phyloP scores from a whole-genome alignment of 2,888 invertebrate species.

The Habroteleia sp. region DNA sequence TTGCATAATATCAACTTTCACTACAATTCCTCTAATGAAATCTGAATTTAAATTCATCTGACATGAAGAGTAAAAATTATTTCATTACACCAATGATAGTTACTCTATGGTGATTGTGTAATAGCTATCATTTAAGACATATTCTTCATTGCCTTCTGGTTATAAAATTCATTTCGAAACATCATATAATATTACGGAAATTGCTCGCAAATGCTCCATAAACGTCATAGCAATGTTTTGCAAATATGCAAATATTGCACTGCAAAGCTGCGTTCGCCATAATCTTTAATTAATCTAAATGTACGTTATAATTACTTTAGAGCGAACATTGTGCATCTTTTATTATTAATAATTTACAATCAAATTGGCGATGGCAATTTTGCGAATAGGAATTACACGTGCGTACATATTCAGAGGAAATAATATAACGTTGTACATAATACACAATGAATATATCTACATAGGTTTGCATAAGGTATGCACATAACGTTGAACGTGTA shows the following conservation, averaged over 20 bases:
- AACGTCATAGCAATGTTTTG: conserved; percentile 38
- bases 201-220: conserved; percentile 25
- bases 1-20: too few species aligned
- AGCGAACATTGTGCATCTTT: conserved; percentile 18
- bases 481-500: conserved; percentile 62
- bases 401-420: conserved; percentile 56
- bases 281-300: conserved; percentile 38
- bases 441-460: conserved; percentile 64
- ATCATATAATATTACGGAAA: conserved; percentile 15
- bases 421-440: conserved; percentile 58
- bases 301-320: conserved; percentile 23
- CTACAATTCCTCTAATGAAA: too few species aligned
- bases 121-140: conserved; percentile 1
- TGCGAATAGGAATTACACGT: conserved; percentile 45
- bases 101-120: conserved; percentile 13
- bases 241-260: conserved; percentile 24
- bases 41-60: too few species aligned
- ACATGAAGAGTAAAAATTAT: too few species aligned
- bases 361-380: conserved; percentile 42
- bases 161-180: conserved; percentile 14
- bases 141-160: conserved; percentile 8
- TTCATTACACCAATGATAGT: neutral
- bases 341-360: conserved; percentile 36
- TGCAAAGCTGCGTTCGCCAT: conserved; percentile 1
- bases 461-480: conserved; percentile 62